Evolutionary conservation across 2,888 invertebrate genomes (phyloP).

Genomic region (Molorchus minor): DNA sequence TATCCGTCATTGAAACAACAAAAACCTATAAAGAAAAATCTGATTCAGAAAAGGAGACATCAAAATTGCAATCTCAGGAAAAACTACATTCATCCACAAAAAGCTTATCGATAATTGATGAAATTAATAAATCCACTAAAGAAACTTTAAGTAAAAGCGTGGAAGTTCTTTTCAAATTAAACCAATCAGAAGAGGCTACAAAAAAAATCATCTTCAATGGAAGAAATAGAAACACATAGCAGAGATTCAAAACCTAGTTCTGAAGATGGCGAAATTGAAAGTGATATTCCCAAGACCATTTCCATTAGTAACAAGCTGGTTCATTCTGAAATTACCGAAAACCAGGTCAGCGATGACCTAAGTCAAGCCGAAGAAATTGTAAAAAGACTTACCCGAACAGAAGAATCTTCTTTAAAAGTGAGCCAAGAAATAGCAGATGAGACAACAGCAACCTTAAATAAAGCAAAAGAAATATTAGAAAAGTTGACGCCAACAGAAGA

Average conservation of each 20-base stretch:
- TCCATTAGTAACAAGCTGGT: background rate
- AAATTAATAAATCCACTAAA: constrained; percentile 2
- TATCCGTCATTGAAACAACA: constrained; percentile 34
- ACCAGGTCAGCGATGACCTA: no score
- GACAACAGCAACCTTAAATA: background rate
- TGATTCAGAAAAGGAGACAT: background rate
- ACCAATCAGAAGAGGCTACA: background rate
- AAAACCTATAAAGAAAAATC: constrained; percentile 16
- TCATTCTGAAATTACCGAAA: background rate
- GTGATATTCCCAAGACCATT: background rate
- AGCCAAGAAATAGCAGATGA: background rate
- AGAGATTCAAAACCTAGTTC: background rate
- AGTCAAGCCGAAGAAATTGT: background rate
- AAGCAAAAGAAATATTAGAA: constrained; percentile 1
- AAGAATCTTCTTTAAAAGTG: background rate
- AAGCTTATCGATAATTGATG: background rate
- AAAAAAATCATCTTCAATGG: background rate
- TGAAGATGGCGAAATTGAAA: background rate
- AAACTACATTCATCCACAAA: background rate
- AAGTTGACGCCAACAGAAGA: background rate
- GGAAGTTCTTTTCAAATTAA: background rate
- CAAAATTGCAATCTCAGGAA: background rate
- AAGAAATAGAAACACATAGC: no score
- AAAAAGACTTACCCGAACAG: background rate
- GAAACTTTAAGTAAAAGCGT: background rate